A percentile compares a stretch with the other conserved stretches of the same genome.
Conservation (phyloP, 2,113 vertebrate genomes). For the Chloebia gouldiae region DNA sequence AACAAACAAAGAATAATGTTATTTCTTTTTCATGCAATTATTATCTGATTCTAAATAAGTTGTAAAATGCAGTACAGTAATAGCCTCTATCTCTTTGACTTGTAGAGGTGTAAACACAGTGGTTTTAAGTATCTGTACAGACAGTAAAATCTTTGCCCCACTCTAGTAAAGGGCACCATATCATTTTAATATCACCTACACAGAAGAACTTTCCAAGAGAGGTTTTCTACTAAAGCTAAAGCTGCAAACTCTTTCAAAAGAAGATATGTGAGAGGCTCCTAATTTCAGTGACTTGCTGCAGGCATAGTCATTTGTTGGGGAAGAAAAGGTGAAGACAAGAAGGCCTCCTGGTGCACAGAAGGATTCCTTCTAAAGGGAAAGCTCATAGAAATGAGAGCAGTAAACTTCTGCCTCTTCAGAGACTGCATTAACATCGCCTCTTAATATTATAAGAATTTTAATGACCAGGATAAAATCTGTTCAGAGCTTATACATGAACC, state of each 20-base stretch:
- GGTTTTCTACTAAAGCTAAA: not conserved
- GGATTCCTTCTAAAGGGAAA: not conserved
- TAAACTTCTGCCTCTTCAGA: not conserved
- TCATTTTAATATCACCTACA: not conserved
- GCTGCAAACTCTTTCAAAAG: not conserved
- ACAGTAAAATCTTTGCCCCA: not conserved
- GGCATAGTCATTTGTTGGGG: rapidly evolving
- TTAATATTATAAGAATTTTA: not conserved
- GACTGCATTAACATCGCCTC: not conserved
- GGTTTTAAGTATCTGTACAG: not conserved
- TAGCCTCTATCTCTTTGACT: not conserved
- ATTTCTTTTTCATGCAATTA: not conserved
- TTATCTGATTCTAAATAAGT: not conserved
- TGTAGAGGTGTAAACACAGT: not conserved
- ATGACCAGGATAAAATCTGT: not conserved
- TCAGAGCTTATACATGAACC: not conserved
- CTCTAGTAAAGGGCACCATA: not conserved
- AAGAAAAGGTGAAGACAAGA: not conserved
- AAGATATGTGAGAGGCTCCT: not conserved
- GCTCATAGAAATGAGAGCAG: not conserved
- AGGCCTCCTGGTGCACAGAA: not conserved
- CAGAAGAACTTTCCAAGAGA: not conserved
- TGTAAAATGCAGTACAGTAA: not conserved
- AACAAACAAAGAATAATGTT: not conserved
- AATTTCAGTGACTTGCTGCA: not conserved